Conservation (phyloP, 2,113 vertebrate species). For the Syngnathoides biaculeatus region DNA sequence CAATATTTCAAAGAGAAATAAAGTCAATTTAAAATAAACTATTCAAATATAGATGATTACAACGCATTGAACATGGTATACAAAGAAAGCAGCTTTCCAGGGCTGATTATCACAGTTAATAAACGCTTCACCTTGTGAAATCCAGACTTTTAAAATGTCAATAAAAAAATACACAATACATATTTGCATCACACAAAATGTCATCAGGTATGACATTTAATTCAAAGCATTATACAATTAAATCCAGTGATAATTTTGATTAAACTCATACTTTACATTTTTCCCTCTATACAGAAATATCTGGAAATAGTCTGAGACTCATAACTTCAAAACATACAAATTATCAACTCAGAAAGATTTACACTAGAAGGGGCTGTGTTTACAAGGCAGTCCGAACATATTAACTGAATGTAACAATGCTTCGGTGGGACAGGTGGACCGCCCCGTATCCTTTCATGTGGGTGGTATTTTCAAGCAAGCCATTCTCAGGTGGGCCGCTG, state of each 20-base stretch:
- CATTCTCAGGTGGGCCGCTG: no score
- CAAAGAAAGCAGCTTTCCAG: conserved; percentile 50
- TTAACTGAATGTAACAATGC: neutral
- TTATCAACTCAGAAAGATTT: neutral
- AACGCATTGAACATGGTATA: conserved; percentile 6
- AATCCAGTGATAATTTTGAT: neutral
- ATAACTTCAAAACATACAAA: no score
- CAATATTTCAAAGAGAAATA: conserved; percentile 8
- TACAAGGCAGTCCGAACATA: neutral
- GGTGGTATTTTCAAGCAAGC: no score
- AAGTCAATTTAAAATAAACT: conserved; percentile 14
- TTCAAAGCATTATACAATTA: neutral
- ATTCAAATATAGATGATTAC: conserved; percentile 21
- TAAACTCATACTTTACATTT: neutral
- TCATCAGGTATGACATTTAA: neutral
- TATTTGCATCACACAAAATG: neutral
- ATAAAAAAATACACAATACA: neutral
- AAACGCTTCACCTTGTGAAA: neutral
- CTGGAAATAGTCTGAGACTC: neutral
- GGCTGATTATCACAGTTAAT: conserved; percentile 27
- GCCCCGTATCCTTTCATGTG: no score
- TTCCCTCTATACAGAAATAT: neutral
- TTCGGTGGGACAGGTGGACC: no score
- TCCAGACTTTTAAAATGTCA: neutral
- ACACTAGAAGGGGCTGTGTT: neutral